phyloP scores from a whole-genome alignment of 2,888 invertebrate genomes.

The Polyommatus iphigenia region DNA sequence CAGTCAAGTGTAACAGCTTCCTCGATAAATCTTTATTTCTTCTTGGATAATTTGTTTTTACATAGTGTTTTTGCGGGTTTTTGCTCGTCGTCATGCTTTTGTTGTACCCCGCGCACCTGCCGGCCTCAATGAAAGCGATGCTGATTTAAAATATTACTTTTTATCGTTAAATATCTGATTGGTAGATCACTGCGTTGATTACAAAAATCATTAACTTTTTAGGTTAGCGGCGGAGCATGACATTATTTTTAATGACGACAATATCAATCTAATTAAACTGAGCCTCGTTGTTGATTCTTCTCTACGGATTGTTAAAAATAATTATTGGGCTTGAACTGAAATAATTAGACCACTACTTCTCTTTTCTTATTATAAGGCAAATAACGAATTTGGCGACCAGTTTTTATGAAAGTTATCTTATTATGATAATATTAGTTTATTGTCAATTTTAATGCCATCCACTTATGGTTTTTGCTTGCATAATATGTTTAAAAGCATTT shows the following conservation, averaged over 20 bases:
- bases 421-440: not conserved
- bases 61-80: constrained; percentile 58
- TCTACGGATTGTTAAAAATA: not conserved
- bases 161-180: constrained; percentile 70
- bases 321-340: not conserved
- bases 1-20: constrained; percentile 78
- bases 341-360: not conserved
- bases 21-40: constrained; percentile 73
- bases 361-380: no score
- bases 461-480: not conserved
- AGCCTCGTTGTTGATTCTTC: not conserved
- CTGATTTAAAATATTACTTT: constrained; percentile 74
- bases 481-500: not conserved
- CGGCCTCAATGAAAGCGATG: constrained; percentile 61
- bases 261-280: constrained; percentile 54
- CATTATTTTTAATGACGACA: constrained; percentile 52
- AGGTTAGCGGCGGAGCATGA: constrained; percentile 58
- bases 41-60: constrained; percentile 76
- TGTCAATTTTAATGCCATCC: not conserved
- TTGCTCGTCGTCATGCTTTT: constrained; percentile 52
- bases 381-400: not conserved
- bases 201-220: constrained; percentile 71
- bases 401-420: not conserved
- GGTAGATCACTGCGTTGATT: constrained; percentile 74
- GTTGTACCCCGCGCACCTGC: constrained; percentile 56